Evolutionary conservation across 1,140 invertebrate genomes (phyloP).

Genomic region (Aphelinus certus): DNA sequence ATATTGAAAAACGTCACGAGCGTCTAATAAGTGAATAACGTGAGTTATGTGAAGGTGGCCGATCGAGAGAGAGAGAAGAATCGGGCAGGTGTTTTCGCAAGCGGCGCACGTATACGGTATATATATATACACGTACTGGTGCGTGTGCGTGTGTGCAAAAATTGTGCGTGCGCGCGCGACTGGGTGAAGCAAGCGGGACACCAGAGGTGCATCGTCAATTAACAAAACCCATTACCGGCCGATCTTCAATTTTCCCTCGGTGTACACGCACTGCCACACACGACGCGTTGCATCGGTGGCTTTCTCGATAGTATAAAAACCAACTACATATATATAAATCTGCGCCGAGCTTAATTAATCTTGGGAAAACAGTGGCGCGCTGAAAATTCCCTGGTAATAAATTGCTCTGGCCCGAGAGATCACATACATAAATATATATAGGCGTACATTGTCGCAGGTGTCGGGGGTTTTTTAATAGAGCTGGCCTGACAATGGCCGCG

Average conservation of each 20-base stretch:
- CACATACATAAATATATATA: no score
- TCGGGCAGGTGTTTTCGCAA: no score
- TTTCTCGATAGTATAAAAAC: neutral
- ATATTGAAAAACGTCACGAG: no score
- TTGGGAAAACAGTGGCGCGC: neutral
- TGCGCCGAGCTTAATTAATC: conserved; percentile 14
- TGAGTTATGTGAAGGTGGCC: no score
- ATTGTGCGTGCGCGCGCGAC: no score
- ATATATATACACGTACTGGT: no score
- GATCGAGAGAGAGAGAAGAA: no score
- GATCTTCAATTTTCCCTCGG: conserved; percentile 11
- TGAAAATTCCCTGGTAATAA: conserved; percentile 22
- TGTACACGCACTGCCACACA: neutral
- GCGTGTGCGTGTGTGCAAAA: no score
- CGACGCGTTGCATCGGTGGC: neutral
- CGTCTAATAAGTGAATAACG: no score
- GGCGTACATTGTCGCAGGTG: no score
- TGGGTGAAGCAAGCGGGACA: no score
- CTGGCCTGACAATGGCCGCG: neutral
- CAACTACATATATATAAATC: neutral
- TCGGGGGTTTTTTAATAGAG: conserved; percentile 2
- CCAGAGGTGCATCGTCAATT: conserved; percentile 7
- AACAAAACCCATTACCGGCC: neutral
- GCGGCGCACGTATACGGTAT: no score
- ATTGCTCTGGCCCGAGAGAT: neutral